phyloP scores from a whole-genome alignment of 1,140 invertebrate genomes.

The Triops longicaudatus region DNA sequence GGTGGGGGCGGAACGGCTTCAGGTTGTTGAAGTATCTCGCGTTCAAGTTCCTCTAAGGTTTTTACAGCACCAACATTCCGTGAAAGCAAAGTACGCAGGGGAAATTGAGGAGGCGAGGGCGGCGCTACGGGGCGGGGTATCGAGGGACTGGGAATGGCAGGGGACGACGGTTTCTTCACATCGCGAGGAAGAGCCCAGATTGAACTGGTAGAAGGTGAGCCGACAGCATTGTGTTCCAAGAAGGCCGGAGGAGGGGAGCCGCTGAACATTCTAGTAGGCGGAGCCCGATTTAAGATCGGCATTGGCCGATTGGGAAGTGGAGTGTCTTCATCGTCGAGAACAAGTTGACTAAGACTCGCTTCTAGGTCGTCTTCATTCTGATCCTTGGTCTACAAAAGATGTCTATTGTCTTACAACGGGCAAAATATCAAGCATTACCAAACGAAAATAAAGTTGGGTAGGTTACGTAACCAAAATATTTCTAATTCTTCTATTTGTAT shows the following conservation, averaged over 20 bases:
- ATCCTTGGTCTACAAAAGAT: conserved; percentile 17
- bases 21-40: conserved; percentile 33
- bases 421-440: no score
- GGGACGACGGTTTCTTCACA: neutral
- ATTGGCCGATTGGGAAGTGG: neutral
- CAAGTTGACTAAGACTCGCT: conserved; percentile 37
- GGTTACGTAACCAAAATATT: no score
- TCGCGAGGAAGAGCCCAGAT: conserved; percentile 29
- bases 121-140: neutral
- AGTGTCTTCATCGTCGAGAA: conserved; percentile 38
- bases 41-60: conserved; percentile 40
- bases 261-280: neutral
- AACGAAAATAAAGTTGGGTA: no score
- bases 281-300: conserved; percentile 17
- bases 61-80: conserved; percentile 31
- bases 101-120: neutral
- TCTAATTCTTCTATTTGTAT: no score
- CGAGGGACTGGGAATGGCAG: neutral
- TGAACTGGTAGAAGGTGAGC: conserved; percentile 32
- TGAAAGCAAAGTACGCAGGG: neutral
- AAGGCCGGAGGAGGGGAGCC: conserved; percentile 38
- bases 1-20: neutral
- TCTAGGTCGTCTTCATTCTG: conserved; percentile 38
- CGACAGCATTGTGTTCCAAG: conserved; percentile 38
- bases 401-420: neutral